Evolutionary conservation across 2,888 invertebrate species (phyloP).

Genomic region (Dascillus cervinus): DNA sequence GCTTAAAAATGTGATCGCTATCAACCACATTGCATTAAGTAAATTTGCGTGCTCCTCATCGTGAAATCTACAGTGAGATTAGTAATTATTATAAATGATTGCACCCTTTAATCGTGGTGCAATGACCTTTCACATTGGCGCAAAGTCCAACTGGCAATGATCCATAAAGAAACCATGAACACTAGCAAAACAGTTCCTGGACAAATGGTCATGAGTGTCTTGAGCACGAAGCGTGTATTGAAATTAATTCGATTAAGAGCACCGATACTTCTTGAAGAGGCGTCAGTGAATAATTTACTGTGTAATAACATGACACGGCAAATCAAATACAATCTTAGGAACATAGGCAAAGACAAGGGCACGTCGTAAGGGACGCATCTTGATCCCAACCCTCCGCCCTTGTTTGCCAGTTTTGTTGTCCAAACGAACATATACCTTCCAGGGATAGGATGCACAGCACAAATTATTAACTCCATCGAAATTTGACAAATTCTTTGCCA

Average conservation of each 20-base stretch:
- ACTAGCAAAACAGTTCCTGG: slow-evolving; percentile 95
- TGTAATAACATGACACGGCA: slow-evolving; percentile 99
- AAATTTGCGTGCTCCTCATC: slow-evolving; percentile 98
- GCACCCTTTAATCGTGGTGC: background rate
- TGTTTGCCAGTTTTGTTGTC: slow-evolving; percentile 92
- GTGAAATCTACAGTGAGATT: slow-evolving; percentile 69
- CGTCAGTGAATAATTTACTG: slow-evolving; percentile 99
- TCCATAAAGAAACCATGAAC: slow-evolving; percentile 99
- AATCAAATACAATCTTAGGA: slow-evolving; percentile 97
- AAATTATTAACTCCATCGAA: slow-evolving; percentile 84
- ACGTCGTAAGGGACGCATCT: slow-evolving; percentile 89
- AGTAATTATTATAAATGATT: background rate
- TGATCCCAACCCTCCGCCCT: slow-evolving; percentile 58
- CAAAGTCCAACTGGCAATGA: slow-evolving; percentile 98
- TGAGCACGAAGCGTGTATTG: slow-evolving; percentile 84
- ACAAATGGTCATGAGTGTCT: slow-evolving; percentile 99
- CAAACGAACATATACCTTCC: slow-evolving; percentile 94
- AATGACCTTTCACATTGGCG: slow-evolving; percentile 95
- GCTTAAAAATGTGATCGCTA: slow-evolving; percentile 99
- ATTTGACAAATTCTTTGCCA: slow-evolving; percentile 95
- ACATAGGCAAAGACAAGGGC: slow-evolving; percentile 97
- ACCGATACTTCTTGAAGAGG: slow-evolving; percentile 95
- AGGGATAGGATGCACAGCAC: slow-evolving; percentile 97
- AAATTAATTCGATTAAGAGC: slow-evolving; percentile 98
- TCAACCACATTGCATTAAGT: slow-evolving; percentile 99